Base-by-base conservation (phyloP, 2,888 invertebrate genomes). In the Sisyra nigra region DNA sequence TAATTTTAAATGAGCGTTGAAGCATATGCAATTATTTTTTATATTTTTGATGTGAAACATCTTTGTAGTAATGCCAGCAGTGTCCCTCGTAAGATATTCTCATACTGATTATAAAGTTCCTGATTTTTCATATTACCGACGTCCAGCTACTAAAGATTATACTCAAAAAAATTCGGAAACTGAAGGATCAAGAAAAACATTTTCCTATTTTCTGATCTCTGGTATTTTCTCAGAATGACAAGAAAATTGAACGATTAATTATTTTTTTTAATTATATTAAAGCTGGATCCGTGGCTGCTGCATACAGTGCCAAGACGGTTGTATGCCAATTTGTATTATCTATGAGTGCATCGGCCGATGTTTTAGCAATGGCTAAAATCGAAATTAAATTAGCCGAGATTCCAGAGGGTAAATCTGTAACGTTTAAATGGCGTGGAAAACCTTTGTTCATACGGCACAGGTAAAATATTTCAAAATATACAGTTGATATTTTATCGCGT, bases 361-460 rank as follows among this genome's bases (percentile, higher is more conserved):
- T 96, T 2, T 68, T 96, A 59, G 97, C 97, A 51, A 62, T 96
- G 68, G 89, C 96, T 43, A 89, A 92, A 62, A 88, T 96, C 57
- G 98, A 98, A 71, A 75, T 98, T 44, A 92, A 94, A 54, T 68
- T 98, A 41, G 56, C 58, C 17, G 84, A 84, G 47, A 92, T 98
- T 54, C 89, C 97, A 0, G 97, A 96, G 64, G 96, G 94, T 57
- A 89, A 91, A 63, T 88, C 83, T 42, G 80, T 83, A 51, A 91
- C 92, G 15, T 92, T 97, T 68, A 97, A 97, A 66, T 99, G 98
- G 98, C 80, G 96, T 63, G 96, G 97, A 61, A 98, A 97, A 66
- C 80, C 80, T 0, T 61, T 80, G 52, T 80, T 80, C 60, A 76
- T 80, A 52, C 71, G 79, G 49, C 75, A 76, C 61, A 69, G 69